These are phyloP conservation scores for Dryobates pubescens DNA, from an alignment of 2,797 vertebrate species.

Conservation along the genomic window DNA sequence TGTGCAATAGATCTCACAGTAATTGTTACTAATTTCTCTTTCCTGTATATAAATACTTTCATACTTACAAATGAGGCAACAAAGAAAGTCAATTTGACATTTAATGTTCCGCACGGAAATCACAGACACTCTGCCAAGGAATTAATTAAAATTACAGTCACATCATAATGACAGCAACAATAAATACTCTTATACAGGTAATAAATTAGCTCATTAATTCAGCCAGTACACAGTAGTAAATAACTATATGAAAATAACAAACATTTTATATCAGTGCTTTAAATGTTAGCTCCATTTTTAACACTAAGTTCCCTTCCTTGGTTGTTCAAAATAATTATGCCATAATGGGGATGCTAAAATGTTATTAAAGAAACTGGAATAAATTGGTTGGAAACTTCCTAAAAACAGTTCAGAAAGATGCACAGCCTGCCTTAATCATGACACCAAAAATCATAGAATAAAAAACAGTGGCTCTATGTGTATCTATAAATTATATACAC, in stretches of 20 bases:
- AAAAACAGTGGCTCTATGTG: background rate
- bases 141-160: conserved; percentile 62
- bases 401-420: conserved; percentile 9
- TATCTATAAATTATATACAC: background rate
- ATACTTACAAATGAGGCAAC: conserved; percentile 48
- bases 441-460: background rate
- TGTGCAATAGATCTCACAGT: background rate
- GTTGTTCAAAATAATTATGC: conserved; percentile 34
- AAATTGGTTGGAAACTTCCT: conserved; percentile 13
- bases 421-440: background rate
- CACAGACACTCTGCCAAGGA: background rate
- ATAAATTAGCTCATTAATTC: conserved; percentile 63
- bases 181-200: conserved; percentile 57
- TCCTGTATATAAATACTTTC: conserved; percentile 15
- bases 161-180: conserved; percentile 25
- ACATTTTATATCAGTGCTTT: conserved; percentile 19
- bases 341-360: conserved; percentile 28
- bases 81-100: conserved; percentile 55
- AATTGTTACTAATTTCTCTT: conserved; percentile 36
- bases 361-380: conserved; percentile 7
- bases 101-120: conserved; percentile 31
- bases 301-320: background rate
- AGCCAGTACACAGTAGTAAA: conserved; percentile 40
- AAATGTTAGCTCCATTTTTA: background rate
- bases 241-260: conserved; percentile 42